Evolutionary conservation across 2,888 invertebrate species (phyloP).

Genomic region (Pegoplata infirma): DNA sequence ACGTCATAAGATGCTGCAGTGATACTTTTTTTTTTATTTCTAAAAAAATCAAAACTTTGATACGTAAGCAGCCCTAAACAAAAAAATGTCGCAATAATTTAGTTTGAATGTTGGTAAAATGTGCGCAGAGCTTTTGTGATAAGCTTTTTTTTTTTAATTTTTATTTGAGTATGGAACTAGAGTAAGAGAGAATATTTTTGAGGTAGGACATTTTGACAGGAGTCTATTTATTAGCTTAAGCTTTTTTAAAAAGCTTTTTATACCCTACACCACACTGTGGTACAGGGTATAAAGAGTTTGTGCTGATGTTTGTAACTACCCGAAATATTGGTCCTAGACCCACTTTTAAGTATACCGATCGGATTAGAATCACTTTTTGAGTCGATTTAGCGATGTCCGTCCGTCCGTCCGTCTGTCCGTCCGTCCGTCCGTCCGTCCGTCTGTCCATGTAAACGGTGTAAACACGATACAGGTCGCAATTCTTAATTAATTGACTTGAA

Average conservation of each 20-base stretch:
- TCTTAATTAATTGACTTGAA: no score
- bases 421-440: no score
- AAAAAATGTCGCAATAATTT: constrained; percentile 14
- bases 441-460: no score
- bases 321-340: no score
- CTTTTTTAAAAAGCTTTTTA: neutral
- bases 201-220: constrained; percentile 34
- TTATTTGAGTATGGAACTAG: neutral
- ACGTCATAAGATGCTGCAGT: constrained; percentile 55
- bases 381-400: no score
- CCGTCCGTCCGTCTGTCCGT: no score
- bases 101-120: neutral
- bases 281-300: no score
- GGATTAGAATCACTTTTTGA: no score
- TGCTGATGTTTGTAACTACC: no score
- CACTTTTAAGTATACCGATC: no score
- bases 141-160: neutral
- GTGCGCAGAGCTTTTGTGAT: constrained; percentile 23
- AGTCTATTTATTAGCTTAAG: neutral
- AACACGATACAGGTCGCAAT: no score
- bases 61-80: neutral
- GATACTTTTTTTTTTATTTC: constrained; percentile 1
- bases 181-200: constrained; percentile 12
- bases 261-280: no score
- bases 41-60: neutral